phyloP scores from a whole-genome alignment of 2,888 invertebrate species.

The Miltochrista miniata region DNA sequence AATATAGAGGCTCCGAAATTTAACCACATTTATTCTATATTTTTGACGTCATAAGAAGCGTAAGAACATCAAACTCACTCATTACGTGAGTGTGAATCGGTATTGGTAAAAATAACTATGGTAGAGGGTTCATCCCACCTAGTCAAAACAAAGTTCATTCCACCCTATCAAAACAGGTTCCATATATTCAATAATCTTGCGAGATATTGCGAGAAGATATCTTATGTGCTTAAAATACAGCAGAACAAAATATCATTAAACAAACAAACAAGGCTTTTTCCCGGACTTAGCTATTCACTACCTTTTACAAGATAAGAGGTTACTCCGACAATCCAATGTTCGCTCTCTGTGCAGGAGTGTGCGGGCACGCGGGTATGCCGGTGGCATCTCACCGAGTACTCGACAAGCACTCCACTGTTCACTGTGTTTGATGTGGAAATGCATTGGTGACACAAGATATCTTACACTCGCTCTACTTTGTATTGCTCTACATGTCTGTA shows the following conservation, averaged over 20 bases:
- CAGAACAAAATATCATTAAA: background rate
- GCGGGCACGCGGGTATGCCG: background rate
- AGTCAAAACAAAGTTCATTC: no score
- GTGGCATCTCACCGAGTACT: constrained; percentile 4
- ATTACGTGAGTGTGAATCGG: no score
- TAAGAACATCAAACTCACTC: no score
- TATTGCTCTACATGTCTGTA: background rate
- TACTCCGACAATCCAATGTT: background rate
- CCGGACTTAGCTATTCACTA: background rate
- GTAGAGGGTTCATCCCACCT: no score
- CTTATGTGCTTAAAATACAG: no score
- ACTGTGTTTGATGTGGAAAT: constrained; percentile 26
- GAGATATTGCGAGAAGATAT: no score
- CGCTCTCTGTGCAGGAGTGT: background rate
- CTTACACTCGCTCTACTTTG: background rate
- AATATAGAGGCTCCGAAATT: no score
- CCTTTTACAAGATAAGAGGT: background rate
- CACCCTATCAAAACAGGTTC: no score
- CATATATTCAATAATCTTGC: no score
- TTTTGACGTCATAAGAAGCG: no score
- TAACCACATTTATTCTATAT: no score
- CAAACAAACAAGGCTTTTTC: background rate
- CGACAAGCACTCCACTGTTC: constrained; percentile 13
- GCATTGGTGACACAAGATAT: constrained; percentile 12
- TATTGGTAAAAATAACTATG: no score